A percentile compares a stretch with the other conserved stretches of the same genome.
Evolutionary conservation across 2,797 vertebrate genomes (phyloP).

Genomic region (Notamacropus eugenii): DNA sequence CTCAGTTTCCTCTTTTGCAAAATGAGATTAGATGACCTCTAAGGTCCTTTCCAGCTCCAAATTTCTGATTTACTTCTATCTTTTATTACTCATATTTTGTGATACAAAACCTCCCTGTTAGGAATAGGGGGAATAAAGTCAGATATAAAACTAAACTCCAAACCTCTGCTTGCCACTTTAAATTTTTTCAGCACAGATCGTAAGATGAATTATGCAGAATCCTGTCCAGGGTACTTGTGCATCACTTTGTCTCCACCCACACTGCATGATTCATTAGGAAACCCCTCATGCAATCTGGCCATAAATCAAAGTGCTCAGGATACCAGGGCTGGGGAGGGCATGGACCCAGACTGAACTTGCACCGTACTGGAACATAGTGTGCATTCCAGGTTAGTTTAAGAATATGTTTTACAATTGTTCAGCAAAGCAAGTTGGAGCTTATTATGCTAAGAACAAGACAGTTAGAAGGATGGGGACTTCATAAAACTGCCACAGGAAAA

Average conservation of each 20-base stretch:
- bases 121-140: conserved; percentile 27
- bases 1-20: background rate
- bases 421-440: conserved; percentile 70
- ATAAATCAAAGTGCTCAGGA: conserved; percentile 61
- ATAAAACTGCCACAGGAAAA: conserved; percentile 62
- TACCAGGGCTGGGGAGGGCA: conserved; percentile 65
- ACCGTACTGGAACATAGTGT: conserved; percentile 66
- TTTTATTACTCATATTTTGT: background rate
- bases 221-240: conserved; percentile 32
- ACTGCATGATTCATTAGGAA: conserved; percentile 55
- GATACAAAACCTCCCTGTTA: background rate
- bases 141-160: conserved; percentile 59
- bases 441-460: conserved; percentile 62
- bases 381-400: conserved; percentile 79
- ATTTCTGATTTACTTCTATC: background rate
- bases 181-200: conserved; percentile 65
- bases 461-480: conserved; percentile 63
- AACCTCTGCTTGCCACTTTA: conserved; percentile 64
- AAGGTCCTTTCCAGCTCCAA: background rate
- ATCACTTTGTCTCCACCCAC: conserved; percentile 55
- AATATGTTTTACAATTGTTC: conserved; percentile 48
- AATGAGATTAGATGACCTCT: background rate
- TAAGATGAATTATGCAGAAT: conserved; percentile 39
- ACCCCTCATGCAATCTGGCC: conserved; percentile 75
- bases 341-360: conserved; percentile 63